phyloP scores from a whole-genome alignment of 2,888 invertebrate genomes.

The Stenodera caucasica region DNA sequence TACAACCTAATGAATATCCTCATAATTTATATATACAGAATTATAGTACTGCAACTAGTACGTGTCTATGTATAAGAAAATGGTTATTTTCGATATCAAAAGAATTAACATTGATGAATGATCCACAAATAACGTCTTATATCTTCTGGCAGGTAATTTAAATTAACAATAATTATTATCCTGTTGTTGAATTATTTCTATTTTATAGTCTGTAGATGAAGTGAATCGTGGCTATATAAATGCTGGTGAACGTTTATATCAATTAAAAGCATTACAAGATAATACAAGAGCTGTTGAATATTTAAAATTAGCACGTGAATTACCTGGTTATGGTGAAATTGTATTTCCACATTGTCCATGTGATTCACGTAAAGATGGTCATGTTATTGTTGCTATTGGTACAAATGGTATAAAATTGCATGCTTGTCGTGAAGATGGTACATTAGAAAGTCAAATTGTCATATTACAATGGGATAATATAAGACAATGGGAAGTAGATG shows the following conservation, averaged over 20 bases:
- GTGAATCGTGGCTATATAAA: conserved; percentile 91
- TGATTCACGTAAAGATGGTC: conserved; percentile 87
- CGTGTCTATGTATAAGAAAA: conserved; percentile 85
- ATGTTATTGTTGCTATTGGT: conserved; percentile 65
- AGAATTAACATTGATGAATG: conserved; percentile 66
- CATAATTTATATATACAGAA: conserved; percentile 99
- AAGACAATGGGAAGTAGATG: conserved; percentile 85
- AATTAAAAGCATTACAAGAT: conserved; percentile 94
- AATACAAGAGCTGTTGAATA: conserved; percentile 85
- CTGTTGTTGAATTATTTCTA: background rate
- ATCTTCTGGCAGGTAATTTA: conserved; percentile 86
- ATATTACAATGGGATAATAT: conserved; percentile 84
- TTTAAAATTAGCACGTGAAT: conserved; percentile 77
- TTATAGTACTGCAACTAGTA: conserved; percentile 96
- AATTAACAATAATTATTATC: background rate
- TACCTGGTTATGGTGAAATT: conserved; percentile 92
- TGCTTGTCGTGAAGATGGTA: conserved; percentile 82
- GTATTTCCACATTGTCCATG: conserved; percentile 94
- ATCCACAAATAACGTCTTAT: conserved; percentile 76
- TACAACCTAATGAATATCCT: conserved; percentile 91
- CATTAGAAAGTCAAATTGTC: conserved; percentile 73
- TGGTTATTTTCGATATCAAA: conserved; percentile 82
- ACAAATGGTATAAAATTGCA: conserved; percentile 72
- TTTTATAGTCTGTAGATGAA: conserved; percentile 81
- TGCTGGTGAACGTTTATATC: conserved; percentile 90